These are phyloP conservation scores for Forficula auricularia DNA, from an alignment of 1,140 invertebrate species.

Conservation along the genomic window DNA sequence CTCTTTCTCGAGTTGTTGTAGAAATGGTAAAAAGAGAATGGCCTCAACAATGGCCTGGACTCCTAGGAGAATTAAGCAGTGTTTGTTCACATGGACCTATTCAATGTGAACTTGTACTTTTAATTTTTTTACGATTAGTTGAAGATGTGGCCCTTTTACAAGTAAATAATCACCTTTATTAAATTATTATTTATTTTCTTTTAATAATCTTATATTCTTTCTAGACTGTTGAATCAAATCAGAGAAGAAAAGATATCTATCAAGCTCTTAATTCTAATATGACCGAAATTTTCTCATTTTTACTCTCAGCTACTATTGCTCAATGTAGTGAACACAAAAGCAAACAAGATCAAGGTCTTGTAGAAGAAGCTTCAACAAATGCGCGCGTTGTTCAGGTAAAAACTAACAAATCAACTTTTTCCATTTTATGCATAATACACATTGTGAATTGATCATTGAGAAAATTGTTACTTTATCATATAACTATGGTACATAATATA, in stretches of 20 bases:
- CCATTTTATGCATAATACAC: no score
- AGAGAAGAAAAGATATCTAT: conserved; percentile 73
- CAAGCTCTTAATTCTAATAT: conserved; percentile 68
- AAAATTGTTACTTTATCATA: no score
- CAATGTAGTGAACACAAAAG: conserved; percentile 55
- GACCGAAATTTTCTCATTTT: conserved; percentile 71
- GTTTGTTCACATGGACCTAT: conserved; percentile 59
- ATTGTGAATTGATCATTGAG: no score
- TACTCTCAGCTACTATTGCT: conserved; percentile 55
- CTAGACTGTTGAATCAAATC: conserved; percentile 60
- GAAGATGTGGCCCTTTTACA: conserved; percentile 78
- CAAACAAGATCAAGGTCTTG: conserved; percentile 37
- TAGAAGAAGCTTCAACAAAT: conserved; percentile 44
- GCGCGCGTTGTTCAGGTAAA: conserved; percentile 53
- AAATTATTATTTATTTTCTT: conserved; percentile 4
- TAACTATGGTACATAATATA: no score
- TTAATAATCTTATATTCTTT: conserved; percentile 12
- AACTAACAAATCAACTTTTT: background rate
- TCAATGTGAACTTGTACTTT: conserved; percentile 71
- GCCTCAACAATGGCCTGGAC: conserved; percentile 84
- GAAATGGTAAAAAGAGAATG: conserved; percentile 91
- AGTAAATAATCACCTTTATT: conserved; percentile 23
- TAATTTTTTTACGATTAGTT: conserved; percentile 68
- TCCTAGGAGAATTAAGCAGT: conserved; percentile 53
- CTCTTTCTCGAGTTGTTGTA: conserved; percentile 67